These are phyloP conservation scores for Lymantria dispar DNA, from an alignment of 2,888 invertebrate genomes.

Conservation along the genomic window DNA sequence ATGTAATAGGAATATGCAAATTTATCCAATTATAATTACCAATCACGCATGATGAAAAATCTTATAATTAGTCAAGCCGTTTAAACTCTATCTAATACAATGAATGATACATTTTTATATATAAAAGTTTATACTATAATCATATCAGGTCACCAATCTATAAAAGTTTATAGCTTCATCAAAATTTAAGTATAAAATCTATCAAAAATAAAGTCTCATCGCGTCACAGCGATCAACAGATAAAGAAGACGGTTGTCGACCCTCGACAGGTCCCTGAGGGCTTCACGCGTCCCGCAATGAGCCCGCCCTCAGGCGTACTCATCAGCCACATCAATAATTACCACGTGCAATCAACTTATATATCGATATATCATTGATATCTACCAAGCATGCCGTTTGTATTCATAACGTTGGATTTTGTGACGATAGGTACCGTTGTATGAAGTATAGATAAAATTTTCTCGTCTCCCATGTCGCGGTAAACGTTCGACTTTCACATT, in stretches of 20 bases:
- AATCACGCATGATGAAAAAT: too few species aligned
- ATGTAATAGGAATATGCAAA: too few species aligned
- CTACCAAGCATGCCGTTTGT: conserved; percentile 30
- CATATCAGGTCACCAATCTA: not conserved
- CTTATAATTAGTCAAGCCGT: too few species aligned
- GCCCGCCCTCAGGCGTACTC: conserved; percentile 15
- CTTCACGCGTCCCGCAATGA: conserved; percentile 31
- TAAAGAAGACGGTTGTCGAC: conserved; percentile 42
- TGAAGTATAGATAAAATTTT: conserved; percentile 46
- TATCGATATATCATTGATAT: conserved; percentile 25
- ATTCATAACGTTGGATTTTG: conserved; percentile 23
- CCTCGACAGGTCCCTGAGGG: conserved; percentile 36
- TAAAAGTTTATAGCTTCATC: conserved; percentile 18
- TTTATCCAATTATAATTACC: too few species aligned
- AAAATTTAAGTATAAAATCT: conserved; percentile 25
- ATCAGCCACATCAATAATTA: conserved; percentile 15
- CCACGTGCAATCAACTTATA: conserved; percentile 26
- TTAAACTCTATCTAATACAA: too few species aligned
- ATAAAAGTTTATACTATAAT: not conserved
- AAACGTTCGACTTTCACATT: conserved; percentile 38
- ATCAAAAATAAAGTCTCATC: conserved; percentile 9
- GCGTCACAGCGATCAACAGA: conserved; percentile 30
- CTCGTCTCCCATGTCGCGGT: conserved; percentile 59
- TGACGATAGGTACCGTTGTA: conserved; percentile 7
- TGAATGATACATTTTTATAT: too few species aligned